Evolutionary conservation across 2,888 invertebrate genomes (phyloP).

Genomic region (Amphimallon solstitiale): DNA sequence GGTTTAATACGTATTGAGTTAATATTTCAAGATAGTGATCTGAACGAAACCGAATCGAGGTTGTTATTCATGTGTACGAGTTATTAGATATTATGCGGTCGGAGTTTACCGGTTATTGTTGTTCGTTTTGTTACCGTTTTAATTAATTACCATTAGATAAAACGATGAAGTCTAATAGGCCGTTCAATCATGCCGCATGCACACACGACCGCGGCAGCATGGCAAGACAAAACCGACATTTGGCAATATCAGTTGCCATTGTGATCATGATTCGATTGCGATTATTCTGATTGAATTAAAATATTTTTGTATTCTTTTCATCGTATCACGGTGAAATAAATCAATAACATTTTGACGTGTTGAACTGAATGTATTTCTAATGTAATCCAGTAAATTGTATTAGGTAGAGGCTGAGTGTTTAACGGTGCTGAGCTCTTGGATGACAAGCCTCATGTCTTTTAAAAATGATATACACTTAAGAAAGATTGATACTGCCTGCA

Average conservation of each 20-base stretch:
- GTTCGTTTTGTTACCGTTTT: constrained; percentile 36
- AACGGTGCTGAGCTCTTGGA: too few relatives aligned
- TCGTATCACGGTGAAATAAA: constrained; percentile 8
- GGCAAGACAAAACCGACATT: not conserved
- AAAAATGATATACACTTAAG: too few relatives aligned
- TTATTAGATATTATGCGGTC: constrained; percentile 42
- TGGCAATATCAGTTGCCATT: constrained; percentile 19
- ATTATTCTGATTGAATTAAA: constrained; percentile 19
- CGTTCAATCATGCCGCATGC: constrained; percentile 34
- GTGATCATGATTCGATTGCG: constrained; percentile 9
- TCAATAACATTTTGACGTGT: not conserved
- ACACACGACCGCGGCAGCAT: not conserved
- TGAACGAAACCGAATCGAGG: constrained; percentile 40
- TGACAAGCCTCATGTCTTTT: too few relatives aligned
- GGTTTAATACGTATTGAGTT: constrained; percentile 42
- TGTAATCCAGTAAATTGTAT: not conserved
- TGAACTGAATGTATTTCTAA: not conserved
- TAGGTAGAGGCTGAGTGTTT: not conserved
- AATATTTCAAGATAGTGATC: constrained; percentile 46
- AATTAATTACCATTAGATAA: constrained; percentile 39
- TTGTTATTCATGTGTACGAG: constrained; percentile 43
- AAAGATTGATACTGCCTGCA: too few relatives aligned
- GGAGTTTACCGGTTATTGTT: constrained; percentile 35
- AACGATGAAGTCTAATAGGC: constrained; percentile 37
- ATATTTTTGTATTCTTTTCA: constrained; percentile 13